A percentile compares a stretch with the other conserved stretches of the same genome.
phyloP scores from a whole-genome alignment of 2,888 invertebrate species.

The Noctua fimbriata region DNA sequence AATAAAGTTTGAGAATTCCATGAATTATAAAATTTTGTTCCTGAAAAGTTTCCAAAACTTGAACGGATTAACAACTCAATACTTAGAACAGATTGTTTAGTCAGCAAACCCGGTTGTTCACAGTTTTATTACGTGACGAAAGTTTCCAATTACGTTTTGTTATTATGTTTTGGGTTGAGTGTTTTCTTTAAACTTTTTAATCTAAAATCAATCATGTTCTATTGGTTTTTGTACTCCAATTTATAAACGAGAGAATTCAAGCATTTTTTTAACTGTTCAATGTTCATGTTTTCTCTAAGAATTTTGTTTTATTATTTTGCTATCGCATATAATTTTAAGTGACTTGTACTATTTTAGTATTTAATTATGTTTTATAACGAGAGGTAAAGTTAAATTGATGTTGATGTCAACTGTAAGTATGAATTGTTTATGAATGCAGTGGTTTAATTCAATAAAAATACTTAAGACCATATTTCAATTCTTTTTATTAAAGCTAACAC shows the following conservation, averaged over 20 bases:
- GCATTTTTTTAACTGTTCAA: constrained; percentile 11
- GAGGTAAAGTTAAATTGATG: neutral
- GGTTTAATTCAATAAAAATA: constrained; percentile 62
- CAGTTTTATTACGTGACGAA: constrained; percentile 33
- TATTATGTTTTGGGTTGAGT: constrained; percentile 25
- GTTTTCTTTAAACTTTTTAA: constrained; percentile 16
- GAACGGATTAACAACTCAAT: constrained; percentile 4
- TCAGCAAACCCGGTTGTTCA: neutral
- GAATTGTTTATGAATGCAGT: constrained; percentile 11
- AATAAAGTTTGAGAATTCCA: neutral
- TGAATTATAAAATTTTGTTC: neutral
- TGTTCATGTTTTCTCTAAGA: constrained; percentile 15
- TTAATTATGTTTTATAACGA: constrained; percentile 6
- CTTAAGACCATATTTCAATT: constrained; percentile 59
- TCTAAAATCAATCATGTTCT: constrained; percentile 31
- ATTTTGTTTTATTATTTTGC: constrained; percentile 1
- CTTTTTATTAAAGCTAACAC: constrained; percentile 82
- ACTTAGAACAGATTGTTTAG: neutral
- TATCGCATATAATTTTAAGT: constrained; percentile 2
- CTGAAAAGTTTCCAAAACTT: constrained; percentile 7
- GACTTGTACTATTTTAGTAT: constrained; percentile 18
- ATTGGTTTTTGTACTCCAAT: constrained; percentile 16
- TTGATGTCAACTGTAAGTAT: constrained; percentile 7
- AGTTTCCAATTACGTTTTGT: constrained; percentile 48
- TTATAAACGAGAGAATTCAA: neutral